phyloP scores from a whole-genome alignment of 1,140 invertebrate species.

The Hesperophylax magnus region DNA sequence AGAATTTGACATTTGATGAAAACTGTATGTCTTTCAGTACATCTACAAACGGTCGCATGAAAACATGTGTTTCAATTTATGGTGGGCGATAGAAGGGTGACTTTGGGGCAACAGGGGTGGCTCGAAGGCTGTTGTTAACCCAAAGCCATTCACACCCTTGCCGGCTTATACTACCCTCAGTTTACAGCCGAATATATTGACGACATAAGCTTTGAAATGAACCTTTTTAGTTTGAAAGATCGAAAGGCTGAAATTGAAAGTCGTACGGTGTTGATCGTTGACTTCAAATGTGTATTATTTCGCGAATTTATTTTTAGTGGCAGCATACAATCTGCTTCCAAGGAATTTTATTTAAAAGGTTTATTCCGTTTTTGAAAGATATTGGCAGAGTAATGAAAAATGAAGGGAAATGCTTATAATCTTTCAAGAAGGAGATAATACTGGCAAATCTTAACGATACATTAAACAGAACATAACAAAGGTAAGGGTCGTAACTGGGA shows the following conservation, averaged over 20 bases:
- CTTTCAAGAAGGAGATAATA: too few relatives aligned
- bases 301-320: too few relatives aligned
- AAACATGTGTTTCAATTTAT: constrained; percentile 42
- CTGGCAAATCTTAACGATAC: too few relatives aligned
- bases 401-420: too few relatives aligned
- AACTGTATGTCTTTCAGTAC: too few relatives aligned
- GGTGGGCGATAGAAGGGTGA: neutral
- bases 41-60: constrained; percentile 11
- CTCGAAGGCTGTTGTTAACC: constrained; percentile 20
- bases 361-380: too few relatives aligned
- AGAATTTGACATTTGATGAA: too few relatives aligned
- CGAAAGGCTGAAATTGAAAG: constrained; percentile 19
- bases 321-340: too few relatives aligned
- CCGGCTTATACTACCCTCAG: constrained; percentile 2
- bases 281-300: neutral
- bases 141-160: constrained; percentile 26
- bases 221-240: constrained; percentile 36
- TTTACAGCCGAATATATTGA: constrained; percentile 38
- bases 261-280: constrained; percentile 6
- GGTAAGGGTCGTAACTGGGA: too few relatives aligned
- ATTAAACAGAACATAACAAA: too few relatives aligned
- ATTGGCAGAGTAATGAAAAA: too few relatives aligned
- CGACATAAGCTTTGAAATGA: constrained; percentile 30
- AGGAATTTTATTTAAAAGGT: too few relatives aligned
- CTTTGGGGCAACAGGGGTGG: neutral